A percentile compares a stretch with the other conserved stretches of the same genome.
Evolutionary conservation across 2,888 invertebrate species (phyloP).

Genomic region (Asteroscopus sphinx): DNA sequence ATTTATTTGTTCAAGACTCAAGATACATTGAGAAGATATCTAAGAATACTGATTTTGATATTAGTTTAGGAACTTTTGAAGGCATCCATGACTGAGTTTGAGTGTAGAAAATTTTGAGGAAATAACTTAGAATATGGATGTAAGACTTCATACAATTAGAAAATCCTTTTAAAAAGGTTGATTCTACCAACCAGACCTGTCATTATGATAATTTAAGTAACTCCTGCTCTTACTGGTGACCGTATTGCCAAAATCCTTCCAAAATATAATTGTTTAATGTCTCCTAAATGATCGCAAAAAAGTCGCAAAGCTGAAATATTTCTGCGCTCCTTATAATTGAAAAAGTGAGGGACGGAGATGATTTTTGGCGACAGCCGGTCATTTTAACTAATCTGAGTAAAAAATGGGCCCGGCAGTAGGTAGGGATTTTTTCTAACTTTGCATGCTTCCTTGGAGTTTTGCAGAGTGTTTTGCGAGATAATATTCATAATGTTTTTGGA

Average conservation of each 20-base stretch:
- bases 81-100: too few species aligned
- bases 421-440: conserved; percentile 45
- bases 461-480: conserved; percentile 15
- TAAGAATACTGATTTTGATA: too few species aligned
- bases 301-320: conserved; percentile 35
- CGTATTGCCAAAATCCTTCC: conserved; percentile 18
- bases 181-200: neutral
- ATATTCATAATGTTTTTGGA: conserved; percentile 30
- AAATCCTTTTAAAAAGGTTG: too few species aligned
- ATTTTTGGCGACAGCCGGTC: conserved; percentile 54
- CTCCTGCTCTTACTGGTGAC: neutral
- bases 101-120: too few species aligned
- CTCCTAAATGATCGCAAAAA: conserved; percentile 48
- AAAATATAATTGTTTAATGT: conserved; percentile 43
- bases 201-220: conserved; percentile 25
- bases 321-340: conserved; percentile 52
- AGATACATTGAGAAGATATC: too few species aligned
- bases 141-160: too few species aligned
- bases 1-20: too few species aligned
- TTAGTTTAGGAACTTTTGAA: too few species aligned
- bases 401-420: conserved; percentile 35
- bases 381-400: conserved; percentile 52
- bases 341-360: conserved; percentile 43
- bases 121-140: too few species aligned
- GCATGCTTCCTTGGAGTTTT: conserved; percentile 31